A percentile compares a stretch with the other conserved stretches of the same genome.
Evolutionary conservation across 2,797 vertebrate genomes (phyloP).

Genomic region (Botia kubotai): DNA sequence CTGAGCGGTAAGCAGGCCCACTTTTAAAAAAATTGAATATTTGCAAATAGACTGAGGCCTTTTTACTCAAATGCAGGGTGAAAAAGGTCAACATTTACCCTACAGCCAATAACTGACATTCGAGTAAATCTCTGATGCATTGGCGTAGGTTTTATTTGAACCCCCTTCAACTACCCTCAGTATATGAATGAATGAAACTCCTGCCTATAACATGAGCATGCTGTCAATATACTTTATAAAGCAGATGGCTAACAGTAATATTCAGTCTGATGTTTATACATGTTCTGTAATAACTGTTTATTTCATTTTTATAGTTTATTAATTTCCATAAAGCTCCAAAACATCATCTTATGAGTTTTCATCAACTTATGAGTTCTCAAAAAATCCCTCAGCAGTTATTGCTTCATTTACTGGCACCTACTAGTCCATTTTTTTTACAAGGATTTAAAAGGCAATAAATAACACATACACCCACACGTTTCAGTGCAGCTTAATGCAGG

Average conservation of each 20-base stretch:
- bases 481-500: too few species aligned
- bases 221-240: too few species aligned
- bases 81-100: background rate
- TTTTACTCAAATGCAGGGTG: conserved; percentile 6
- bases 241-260: too few species aligned
- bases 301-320: background rate
- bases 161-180: background rate
- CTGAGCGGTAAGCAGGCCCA: conserved; percentile 19
- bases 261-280: too few species aligned
- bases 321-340: background rate
- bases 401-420: background rate
- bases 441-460: too few species aligned
- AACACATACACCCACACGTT: too few species aligned
- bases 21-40: conserved; percentile 8
- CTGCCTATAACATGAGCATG: too few species aligned
- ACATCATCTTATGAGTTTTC: background rate
- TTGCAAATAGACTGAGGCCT: conserved; percentile 34
- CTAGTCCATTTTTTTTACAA: background rate
- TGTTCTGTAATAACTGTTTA: background rate
- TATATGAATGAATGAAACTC: background rate
- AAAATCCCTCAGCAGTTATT: background rate
- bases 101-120: background rate
- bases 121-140: background rate
- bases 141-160: background rate
- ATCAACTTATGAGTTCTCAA: too few species aligned